These are phyloP conservation scores for Falcaria lacertinaria DNA, from an alignment of 2,888 invertebrate species.

Conservation along the genomic window DNA sequence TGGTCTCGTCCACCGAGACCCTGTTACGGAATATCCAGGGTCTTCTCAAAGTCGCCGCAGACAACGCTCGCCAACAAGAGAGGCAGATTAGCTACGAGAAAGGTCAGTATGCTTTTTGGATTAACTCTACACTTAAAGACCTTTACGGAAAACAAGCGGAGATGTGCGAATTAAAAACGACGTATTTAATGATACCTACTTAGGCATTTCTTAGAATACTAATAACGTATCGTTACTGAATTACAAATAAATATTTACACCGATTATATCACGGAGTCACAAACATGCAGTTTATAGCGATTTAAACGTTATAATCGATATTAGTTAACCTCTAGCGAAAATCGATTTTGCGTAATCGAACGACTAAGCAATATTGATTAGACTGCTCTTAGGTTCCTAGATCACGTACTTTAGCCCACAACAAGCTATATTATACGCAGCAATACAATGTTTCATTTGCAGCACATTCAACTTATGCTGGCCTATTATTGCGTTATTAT, in stretches of 20 bases:
- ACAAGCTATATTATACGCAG: slow-evolving; percentile 43
- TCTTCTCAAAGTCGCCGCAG: slow-evolving; percentile 97
- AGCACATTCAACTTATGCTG: slow-evolving; percentile 51
- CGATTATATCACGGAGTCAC: slow-evolving; percentile 29
- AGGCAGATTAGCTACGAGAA: slow-evolving; percentile 97
- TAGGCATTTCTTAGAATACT: slow-evolving; percentile 43
- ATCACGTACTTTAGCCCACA: slow-evolving; percentile 51
- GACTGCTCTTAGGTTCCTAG: slow-evolving; percentile 43
- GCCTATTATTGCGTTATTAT: slow-evolving; percentile 56
- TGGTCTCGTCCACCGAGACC: slow-evolving; percentile 93
- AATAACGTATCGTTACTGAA: slow-evolving; percentile 35
- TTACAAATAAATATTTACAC: slow-evolving; percentile 62
- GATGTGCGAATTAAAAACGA: slow-evolving; percentile 13
- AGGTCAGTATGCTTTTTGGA: slow-evolving; percentile 88
- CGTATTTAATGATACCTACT: slow-evolving; percentile 12
- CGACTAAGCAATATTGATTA: slow-evolving; percentile 59
- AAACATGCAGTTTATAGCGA: slow-evolving; percentile 46
- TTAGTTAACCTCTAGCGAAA: slow-evolving; percentile 55
- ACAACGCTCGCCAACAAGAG: slow-evolving; percentile 97
- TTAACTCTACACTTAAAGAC: too few relatives aligned
- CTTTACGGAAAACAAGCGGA: neutral
- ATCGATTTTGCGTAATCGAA: slow-evolving; percentile 63
- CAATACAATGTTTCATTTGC: slow-evolving; percentile 46
- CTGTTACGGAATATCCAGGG: slow-evolving; percentile 97
- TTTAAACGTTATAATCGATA: slow-evolving; percentile 67